phyloP scores from a whole-genome alignment of 1,140 invertebrate genomes.

The Pentalonia nigronervosa region DNA sequence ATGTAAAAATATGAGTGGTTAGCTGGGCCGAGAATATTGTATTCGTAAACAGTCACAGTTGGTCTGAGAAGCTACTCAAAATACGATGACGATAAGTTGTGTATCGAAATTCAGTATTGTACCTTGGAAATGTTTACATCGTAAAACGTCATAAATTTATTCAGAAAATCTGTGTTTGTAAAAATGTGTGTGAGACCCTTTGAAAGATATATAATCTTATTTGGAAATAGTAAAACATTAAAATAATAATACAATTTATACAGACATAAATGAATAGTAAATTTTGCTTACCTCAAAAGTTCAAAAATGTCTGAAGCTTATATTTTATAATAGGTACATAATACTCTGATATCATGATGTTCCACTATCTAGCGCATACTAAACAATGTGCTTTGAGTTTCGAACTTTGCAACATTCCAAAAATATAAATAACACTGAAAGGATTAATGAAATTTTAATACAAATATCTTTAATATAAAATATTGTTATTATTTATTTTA shows the following conservation, averaged over 20 bases:
- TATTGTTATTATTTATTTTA: neutral
- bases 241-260: neutral
- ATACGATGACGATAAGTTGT: neutral
- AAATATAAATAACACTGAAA: neutral
- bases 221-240: neutral
- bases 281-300: neutral
- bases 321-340: neutral
- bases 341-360: neutral
- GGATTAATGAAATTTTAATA: neutral
- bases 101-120: slow-evolving; percentile 10
- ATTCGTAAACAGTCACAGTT: neutral
- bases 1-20: neutral
- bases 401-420: neutral
- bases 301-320: neutral
- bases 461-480: neutral
- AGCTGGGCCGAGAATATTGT: neutral
- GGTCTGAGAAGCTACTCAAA: neutral
- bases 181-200: neutral
- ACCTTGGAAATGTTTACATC: neutral
- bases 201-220: neutral
- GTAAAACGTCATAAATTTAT: neutral
- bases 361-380: neutral
- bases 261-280: neutral
- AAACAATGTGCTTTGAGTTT: neutral
- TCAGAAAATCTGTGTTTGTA: neutral